Evolutionary conservation across 1,140 invertebrate species (phyloP).

Genomic region (Cydia strobilella): DNA sequence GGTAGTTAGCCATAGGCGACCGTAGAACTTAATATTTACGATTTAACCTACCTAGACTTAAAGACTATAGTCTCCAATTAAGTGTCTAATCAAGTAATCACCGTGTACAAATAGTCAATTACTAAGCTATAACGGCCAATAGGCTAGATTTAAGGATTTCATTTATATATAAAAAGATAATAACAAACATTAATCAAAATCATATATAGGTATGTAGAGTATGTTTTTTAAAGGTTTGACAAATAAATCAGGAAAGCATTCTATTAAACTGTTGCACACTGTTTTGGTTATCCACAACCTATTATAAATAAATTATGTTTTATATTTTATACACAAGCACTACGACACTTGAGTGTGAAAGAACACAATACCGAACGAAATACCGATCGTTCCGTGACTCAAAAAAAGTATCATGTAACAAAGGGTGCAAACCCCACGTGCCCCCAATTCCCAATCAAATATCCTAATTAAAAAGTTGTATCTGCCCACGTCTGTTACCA

Average conservation of each 20-base stretch:
- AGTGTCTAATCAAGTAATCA: not conserved
- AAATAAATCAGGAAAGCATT: not conserved
- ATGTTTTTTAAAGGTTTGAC: not conserved
- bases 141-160: constrained; percentile 1
- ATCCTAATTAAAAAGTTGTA: not conserved
- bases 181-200: not conserved
- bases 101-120: constrained; percentile 11
- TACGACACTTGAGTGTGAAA: not conserved
- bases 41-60: constrained; percentile 2
- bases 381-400: not conserved
- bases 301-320: not conserved
- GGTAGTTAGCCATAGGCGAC: constrained; percentile 50
- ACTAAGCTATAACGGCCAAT: constrained; percentile 8
- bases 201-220: not conserved
- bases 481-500: not conserved
- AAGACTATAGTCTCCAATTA: constrained; percentile 20
- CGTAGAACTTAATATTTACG: constrained; percentile 51
- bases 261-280: too few species aligned
- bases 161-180: not conserved
- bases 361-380: not conserved
- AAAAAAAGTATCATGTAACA: not conserved
- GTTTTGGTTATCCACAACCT: not conserved
- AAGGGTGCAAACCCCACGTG: not conserved
- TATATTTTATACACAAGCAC: not conserved
- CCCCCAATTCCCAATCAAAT: not conserved